A percentile compares a stretch with the other conserved stretches of the same genome.
Conservation (phyloP, 1,140 invertebrate species). For the Drosophila erecta region DNA sequence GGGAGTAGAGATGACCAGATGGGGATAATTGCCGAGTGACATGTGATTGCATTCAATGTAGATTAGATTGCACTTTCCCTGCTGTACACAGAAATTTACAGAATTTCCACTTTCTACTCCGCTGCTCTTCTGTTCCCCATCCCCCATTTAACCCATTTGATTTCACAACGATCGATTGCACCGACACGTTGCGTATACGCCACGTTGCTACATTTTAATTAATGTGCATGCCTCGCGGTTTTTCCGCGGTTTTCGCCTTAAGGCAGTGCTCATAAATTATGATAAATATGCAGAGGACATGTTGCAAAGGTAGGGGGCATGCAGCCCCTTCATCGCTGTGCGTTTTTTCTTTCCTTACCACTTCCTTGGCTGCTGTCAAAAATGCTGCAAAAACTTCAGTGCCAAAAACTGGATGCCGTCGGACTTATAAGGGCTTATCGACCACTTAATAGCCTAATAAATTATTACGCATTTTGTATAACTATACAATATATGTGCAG, state of each 20-base stretch:
- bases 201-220: conserved; percentile 2
- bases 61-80: neutral
- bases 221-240: conserved; percentile 4
- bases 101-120: neutral
- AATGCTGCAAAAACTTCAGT: neutral
- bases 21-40: conserved; percentile 15
- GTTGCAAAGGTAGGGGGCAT: neutral
- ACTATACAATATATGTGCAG: neutral
- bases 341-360: conserved; percentile 1
- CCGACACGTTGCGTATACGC: neutral
- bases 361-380: conserved; percentile 3
- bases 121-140: neutral
- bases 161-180: neutral
- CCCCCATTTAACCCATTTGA: neutral
- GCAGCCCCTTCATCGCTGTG: neutral
- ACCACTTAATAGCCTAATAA: neutral
- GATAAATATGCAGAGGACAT: neutral
- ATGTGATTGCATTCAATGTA: conserved; percentile 7
- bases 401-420: neutral
- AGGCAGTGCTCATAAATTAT: neutral
- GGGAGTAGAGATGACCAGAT: neutral
- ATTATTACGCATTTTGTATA: too few species aligned
- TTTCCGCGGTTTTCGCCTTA: neutral
- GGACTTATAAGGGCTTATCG: neutral
- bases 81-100: neutral